phyloP scores from a whole-genome alignment of 1,140 invertebrate genomes.

The Adelges cooleyi region DNA sequence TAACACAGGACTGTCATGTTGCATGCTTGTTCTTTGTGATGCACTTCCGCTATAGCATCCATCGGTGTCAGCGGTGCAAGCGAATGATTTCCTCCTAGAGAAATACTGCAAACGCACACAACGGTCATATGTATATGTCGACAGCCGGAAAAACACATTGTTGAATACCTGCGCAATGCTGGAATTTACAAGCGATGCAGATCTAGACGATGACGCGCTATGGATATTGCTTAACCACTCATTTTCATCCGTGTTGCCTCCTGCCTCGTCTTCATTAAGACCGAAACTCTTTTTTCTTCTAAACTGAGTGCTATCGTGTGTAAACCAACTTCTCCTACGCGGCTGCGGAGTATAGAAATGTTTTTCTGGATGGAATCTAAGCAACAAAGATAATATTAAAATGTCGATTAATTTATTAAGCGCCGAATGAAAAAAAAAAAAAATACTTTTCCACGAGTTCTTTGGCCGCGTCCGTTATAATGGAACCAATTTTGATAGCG shows the following conservation, averaged over 20 bases:
- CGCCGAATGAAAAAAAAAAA: neutral
- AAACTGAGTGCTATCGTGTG: neutral
- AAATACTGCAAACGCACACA: constrained; percentile 10
- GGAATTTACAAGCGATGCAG: constrained; percentile 15
- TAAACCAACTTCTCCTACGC: constrained; percentile 18
- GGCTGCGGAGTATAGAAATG: constrained; percentile 15
- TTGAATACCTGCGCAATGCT: constrained; percentile 7
- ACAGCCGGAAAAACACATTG: neutral
- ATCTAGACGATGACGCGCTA: constrained; percentile 19
- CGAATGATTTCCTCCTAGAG: constrained; percentile 21
- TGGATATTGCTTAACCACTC: constrained; percentile 11
- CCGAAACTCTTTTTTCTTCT: constrained; percentile 23
- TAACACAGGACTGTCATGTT: constrained; percentile 47
- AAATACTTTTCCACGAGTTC: constrained; percentile 23
- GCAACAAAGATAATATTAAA: neutral
- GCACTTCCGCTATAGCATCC: constrained; percentile 23
- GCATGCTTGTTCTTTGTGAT: constrained; percentile 42
- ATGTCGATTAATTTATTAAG: neutral
- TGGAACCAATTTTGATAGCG: constrained; percentile 11
- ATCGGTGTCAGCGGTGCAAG: constrained; percentile 7
- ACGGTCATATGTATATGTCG: too few species aligned
- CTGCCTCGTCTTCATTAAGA: neutral
- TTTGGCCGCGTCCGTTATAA: constrained; percentile 18
- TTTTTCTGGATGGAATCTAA: constrained; percentile 16
- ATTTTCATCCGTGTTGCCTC: constrained; percentile 6